phyloP scores from a whole-genome alignment of 2,888 invertebrate genomes.

The Panzeria rudis region DNA sequence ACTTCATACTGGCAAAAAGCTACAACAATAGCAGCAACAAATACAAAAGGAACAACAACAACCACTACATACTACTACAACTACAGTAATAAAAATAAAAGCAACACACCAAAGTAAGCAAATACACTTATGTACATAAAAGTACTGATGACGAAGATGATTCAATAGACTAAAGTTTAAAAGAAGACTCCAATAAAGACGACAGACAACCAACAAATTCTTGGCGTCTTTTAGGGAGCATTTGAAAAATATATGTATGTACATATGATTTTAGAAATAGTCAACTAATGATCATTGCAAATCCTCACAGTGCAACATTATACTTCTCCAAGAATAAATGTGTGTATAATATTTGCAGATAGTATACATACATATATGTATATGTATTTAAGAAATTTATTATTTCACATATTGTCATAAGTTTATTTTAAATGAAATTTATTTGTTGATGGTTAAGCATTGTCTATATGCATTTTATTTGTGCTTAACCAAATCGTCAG shows the following conservation, averaged over 20 bases:
- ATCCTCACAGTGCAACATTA: not conserved
- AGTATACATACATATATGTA: too few relatives aligned
- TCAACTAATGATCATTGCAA: not conserved
- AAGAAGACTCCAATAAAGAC: not conserved
- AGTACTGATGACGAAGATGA: not conserved
- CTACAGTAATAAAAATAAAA: conserved; percentile 33
- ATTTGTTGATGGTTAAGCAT: too few relatives aligned
- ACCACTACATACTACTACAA: conserved; percentile 31
- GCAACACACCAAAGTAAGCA: conserved; percentile 22
- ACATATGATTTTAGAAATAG: not conserved
- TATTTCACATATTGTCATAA: too few relatives aligned
- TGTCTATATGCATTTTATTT: too few relatives aligned
- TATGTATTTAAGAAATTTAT: too few relatives aligned
- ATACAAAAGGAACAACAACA: conserved; percentile 39
- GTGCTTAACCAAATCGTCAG: too few relatives aligned
- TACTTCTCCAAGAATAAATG: too few relatives aligned
- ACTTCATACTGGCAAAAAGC: conserved; percentile 67
- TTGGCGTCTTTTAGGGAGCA: too few relatives aligned
- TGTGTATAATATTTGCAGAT: too few relatives aligned
- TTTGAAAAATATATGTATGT: not conserved
- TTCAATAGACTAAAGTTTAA: conserved; percentile 4
- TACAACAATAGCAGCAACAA: conserved; percentile 57
- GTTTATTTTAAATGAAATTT: too few relatives aligned
- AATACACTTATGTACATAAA: not conserved
- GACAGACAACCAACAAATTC: not conserved